phyloP scores from a whole-genome alignment of 1,140 invertebrate genomes.

The Saccostrea echinata region DNA sequence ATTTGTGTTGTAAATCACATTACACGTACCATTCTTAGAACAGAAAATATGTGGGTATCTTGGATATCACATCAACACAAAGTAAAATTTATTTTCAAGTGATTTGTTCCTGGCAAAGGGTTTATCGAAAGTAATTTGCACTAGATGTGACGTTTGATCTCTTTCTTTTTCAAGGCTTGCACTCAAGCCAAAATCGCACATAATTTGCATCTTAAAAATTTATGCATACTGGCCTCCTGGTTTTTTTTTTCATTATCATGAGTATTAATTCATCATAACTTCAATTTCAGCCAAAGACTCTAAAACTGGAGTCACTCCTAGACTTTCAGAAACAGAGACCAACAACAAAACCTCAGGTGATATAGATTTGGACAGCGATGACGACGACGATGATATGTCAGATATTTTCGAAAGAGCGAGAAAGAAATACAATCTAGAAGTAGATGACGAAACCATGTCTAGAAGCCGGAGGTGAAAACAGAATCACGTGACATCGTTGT shows the following conservation, averaged over 20 bases:
- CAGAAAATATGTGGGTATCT: too few species aligned
- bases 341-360: slow-evolving; percentile 41
- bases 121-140: background rate
- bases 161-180: background rate
- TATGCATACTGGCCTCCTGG: background rate
- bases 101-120: background rate
- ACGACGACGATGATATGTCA: slow-evolving; percentile 60
- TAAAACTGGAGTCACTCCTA: slow-evolving; percentile 14
- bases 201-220: background rate
- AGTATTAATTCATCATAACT: background rate
- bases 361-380: slow-evolving; percentile 58
- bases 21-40: background rate
- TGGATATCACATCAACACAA: too few species aligned
- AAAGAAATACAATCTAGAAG: slow-evolving; percentile 64
- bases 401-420: slow-evolving; percentile 67
- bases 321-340: slow-evolving; percentile 20
- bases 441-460: slow-evolving; percentile 60
- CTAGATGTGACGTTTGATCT: background rate
- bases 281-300: slow-evolving; percentile 5
- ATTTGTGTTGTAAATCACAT: background rate
- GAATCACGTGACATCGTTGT: background rate
- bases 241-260: background rate
- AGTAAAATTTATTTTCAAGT: background rate
- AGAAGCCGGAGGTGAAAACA: slow-evolving; percentile 30
- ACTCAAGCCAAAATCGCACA: background rate